Evolutionary conservation across 2,113 vertebrate species (phyloP), one percentile per base, ranked within the genome.

Genomic region (Vulpes lagopus): DNA sequence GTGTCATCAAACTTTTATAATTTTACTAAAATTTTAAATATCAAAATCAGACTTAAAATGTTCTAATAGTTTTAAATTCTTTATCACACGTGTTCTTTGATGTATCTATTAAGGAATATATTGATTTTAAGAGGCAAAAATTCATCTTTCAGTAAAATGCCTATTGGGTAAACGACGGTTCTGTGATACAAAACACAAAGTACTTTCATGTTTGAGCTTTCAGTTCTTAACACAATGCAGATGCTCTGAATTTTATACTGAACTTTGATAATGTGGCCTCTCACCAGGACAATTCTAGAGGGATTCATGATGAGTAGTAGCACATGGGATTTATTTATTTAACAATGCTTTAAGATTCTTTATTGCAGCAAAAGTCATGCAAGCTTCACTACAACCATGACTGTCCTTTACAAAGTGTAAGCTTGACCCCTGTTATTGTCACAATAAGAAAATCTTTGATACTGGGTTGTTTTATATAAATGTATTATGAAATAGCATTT

Each of bases 251-350:
- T 53, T 83, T 51, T 73, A 11, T 71, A 35, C 19, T 89, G n/a
- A 64, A 53, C 62, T 38, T 81, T 78, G 78, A 59, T 85, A 64
- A 85, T 7, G 6, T 71, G 78, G 35, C 4, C 20, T 85, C 53
- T 51, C 22, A 25, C 69, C 32, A 76, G 57, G 49, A 84, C n/a
- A 35, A 15, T 25, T 78, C 76, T 59, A n/a, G 16, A 38, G 76
- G 23, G 25, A 5, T 93, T 89, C 9, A 0, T 57, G 30, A 14
- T 79, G 38, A 89, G 49, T 6, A 76, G 53, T 11, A 78, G 55
- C 67, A 92, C 23, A 6, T 55, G 20, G 38, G 15, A 59, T 43
- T 96, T 91, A 59, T 57, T 95, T 91, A 79, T 86, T 92, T 86
- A 96, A 82, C 20, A 94, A 60, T 35, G 62, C 16, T 53, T 76